Base-by-base conservation (phyloP, 2,888 invertebrate species). In the Hydrotaea cyrtoneurina region DNA sequence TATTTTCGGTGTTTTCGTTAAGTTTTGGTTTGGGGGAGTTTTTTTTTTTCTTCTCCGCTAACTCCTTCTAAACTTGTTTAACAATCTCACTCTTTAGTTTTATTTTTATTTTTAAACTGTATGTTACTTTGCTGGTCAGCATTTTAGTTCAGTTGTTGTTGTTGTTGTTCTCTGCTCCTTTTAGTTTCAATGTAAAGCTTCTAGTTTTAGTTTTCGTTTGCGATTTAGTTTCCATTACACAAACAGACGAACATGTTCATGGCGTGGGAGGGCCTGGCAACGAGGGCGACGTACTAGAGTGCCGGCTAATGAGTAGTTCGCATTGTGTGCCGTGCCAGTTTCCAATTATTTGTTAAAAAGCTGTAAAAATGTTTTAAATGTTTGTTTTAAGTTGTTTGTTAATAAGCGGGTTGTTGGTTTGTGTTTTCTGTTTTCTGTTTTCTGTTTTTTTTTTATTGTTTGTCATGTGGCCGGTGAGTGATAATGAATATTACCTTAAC, bases 341-440 rank as follows among this genome's bases (percentile, higher is more conserved):
- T 79, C 53, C 76, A 85, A 79, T 79, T 85, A 82, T 71, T 75
- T 77, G 71, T 74, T 50, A 69, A 81, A 81, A 73, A 81, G 81
- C 79, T 81, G 72, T 46, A 78, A 74, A n/a, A 62, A 64, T 46
- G 19, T 57, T 71, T 57, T 71, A 69, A 69, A 69, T 46, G 69
- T 69, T 69, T 69, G 59, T 26, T 64, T 31, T 64, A 19, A 17
- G 23, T 55, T 26, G 59, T 74, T 55, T 69, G n/a, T 59, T 15
- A 5, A 75, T 50, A 3, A 59, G 3, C 31, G 3, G 31, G 31
- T 31, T 2, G 31, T 31, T 39, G 39, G n/a, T n/a, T 39, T 39
- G 39, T 39, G 7, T 3, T 39, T 39, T 8, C 7, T 39, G 4
- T 39, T 39, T 39, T 4, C 11, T 62, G 59, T 59, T 26, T 19